These are phyloP conservation scores for Apotomis capreana DNA, from an alignment of 2,888 invertebrate genomes.

Conservation along the genomic window DNA sequence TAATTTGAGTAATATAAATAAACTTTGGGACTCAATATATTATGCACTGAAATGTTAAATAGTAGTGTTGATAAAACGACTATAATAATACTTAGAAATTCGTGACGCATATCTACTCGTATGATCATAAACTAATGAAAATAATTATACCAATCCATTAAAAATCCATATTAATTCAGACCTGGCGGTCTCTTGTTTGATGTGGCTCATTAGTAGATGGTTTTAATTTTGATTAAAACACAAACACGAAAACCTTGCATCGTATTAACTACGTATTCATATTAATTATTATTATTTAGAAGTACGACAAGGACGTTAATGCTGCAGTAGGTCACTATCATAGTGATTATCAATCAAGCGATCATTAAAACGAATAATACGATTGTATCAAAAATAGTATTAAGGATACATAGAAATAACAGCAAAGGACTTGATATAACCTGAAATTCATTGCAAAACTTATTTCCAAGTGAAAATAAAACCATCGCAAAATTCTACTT, in stretches of 20 bases:
- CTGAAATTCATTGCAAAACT: background rate
- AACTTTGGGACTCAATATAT: too few relatives aligned
- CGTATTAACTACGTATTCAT: background rate
- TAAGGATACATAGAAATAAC: too few relatives aligned
- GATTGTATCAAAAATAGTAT: too few relatives aligned
- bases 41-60: too few relatives aligned
- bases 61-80: too few relatives aligned
- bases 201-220: background rate
- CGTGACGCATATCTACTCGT: too few relatives aligned
- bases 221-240: background rate
- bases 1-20: background rate
- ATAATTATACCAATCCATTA: too few relatives aligned
- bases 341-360: background rate
- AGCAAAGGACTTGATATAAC: background rate
- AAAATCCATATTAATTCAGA: background rate
- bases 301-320: slow-evolving; percentile 21
- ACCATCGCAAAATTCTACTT: slow-evolving; percentile 75
- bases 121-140: too few relatives aligned
- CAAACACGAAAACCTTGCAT: slow-evolving; percentile 15
- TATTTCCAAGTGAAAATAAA: slow-evolving; percentile 36
- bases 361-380: background rate
- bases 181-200: background rate
- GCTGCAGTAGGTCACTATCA: slow-evolving; percentile 9
- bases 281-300: slow-evolving; percentile 7
- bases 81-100: too few relatives aligned